phyloP scores from a whole-genome alignment of 2,113 vertebrate species.

The Galeopterus variegatus region DNA sequence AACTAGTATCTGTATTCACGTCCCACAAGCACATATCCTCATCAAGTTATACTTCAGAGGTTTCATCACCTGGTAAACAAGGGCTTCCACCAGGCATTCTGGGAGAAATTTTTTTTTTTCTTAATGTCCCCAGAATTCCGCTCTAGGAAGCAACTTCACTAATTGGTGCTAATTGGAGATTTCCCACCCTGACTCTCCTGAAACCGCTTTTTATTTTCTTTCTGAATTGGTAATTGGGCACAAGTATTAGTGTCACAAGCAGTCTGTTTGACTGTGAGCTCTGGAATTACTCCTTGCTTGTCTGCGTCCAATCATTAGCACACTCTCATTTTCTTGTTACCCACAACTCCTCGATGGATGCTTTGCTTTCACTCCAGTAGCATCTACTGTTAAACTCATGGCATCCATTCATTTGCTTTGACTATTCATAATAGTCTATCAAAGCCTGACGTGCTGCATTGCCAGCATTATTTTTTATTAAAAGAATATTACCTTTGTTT shows the following conservation, averaged over 20 bases:
- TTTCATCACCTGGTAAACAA: slow-evolving; percentile 90
- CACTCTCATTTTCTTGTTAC: slow-evolving; percentile 89
- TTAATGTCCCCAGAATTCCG: slow-evolving; percentile 90
- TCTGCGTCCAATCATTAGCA: slow-evolving; percentile 89
- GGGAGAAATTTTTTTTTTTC: slow-evolving; percentile 87
- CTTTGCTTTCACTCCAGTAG: slow-evolving; percentile 87
- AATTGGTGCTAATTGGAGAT: slow-evolving; percentile 98
- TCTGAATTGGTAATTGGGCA: slow-evolving; percentile 97
- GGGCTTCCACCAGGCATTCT: slow-evolving; percentile 89
- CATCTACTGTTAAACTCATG: slow-evolving; percentile 88
- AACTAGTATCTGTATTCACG: slow-evolving; percentile 86
- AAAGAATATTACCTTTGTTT: slow-evolving; percentile 88
- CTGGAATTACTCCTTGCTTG: slow-evolving; percentile 91
- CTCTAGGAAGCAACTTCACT: slow-evolving; percentile 93
- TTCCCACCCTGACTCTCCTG: slow-evolving; percentile 95
- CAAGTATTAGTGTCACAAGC: slow-evolving; percentile 92
- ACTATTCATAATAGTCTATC: slow-evolving; percentile 89
- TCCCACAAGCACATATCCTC: slow-evolving; percentile 88
- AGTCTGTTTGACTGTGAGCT: slow-evolving; percentile 91
- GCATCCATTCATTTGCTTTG: slow-evolving; percentile 89
- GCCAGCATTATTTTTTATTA: slow-evolving; percentile 87
- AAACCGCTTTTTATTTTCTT: slow-evolving; percentile 95
- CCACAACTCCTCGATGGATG: slow-evolving; percentile 88
- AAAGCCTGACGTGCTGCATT: slow-evolving; percentile 80
- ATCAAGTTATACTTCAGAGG: slow-evolving; percentile 89